Evolutionary conservation across 1,140 invertebrate genomes (phyloP).

Genomic region (Diabrotica virgifera): DNA sequence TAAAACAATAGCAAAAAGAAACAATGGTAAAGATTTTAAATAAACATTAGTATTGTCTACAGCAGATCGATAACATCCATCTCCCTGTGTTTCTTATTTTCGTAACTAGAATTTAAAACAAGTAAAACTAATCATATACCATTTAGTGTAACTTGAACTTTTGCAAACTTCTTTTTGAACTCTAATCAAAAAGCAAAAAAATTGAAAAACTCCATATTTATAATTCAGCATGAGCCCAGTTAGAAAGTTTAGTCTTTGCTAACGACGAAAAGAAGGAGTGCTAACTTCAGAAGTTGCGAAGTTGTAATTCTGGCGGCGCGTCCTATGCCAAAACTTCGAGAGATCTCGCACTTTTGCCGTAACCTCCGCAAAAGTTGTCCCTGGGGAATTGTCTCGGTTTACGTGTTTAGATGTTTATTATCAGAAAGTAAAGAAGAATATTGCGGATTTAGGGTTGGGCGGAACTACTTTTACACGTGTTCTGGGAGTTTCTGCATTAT

Average conservation of each 20-base stretch:
- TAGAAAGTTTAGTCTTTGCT: conserved; percentile 22
- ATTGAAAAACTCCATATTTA: conserved; percentile 21
- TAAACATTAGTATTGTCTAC: too few species aligned
- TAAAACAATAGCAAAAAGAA: too few species aligned
- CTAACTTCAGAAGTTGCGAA: conserved; percentile 14
- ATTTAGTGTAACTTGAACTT: background rate
- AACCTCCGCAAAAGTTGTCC: conserved; percentile 26
- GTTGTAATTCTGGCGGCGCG: conserved; percentile 12
- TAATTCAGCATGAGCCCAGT: conserved; percentile 19
- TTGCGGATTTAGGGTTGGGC: conserved; percentile 4
- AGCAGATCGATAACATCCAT: too few species aligned
- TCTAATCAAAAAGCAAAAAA: conserved; percentile 3
- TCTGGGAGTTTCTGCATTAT: conserved; percentile 2
- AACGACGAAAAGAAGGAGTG: conserved; percentile 24
- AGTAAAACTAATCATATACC: background rate
- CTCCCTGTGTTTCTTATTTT: too few species aligned
- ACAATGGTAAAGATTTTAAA: too few species aligned
- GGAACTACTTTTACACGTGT: conserved; percentile 14
- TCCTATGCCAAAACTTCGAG: conserved; percentile 10
- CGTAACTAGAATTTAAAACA: too few species aligned
- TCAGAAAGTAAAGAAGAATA: conserved; percentile 13
- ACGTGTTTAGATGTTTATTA: conserved; percentile 30
- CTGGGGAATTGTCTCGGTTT: conserved; percentile 30
- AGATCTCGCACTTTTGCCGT: conserved; percentile 25
- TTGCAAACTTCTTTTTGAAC: background rate